phyloP scores from a whole-genome alignment of 1,140 invertebrate genomes.

The Aphaenogaster rudis region DNA sequence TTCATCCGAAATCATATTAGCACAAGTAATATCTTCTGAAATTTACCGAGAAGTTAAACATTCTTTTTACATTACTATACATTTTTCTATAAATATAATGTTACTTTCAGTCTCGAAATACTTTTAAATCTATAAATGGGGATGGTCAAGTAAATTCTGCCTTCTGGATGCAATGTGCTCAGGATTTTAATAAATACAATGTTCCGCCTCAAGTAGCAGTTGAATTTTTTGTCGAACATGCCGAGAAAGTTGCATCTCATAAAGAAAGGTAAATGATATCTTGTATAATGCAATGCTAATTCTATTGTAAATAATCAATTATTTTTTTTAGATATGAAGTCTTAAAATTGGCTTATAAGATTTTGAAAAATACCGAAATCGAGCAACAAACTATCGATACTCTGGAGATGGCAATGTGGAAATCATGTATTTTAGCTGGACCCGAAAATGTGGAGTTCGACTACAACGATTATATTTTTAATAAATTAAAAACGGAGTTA shows the following conservation, averaged over 20 bases:
- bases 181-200: slow-evolving; percentile 87
- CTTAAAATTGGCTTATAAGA: slow-evolving; percentile 80
- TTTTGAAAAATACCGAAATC: slow-evolving; percentile 76
- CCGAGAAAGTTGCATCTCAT: slow-evolving; percentile 84
- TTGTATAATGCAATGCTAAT: not conserved
- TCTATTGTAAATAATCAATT: slow-evolving; percentile 18
- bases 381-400: slow-evolving; percentile 79
- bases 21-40: slow-evolving; percentile 74
- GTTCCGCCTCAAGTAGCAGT: slow-evolving; percentile 87
- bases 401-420: slow-evolving; percentile 85
- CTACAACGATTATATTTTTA: slow-evolving; percentile 70
- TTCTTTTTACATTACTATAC: not conserved
- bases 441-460: slow-evolving; percentile 80
- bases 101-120: slow-evolving; percentile 77
- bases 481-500: slow-evolving; percentile 83
- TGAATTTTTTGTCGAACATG: slow-evolving; percentile 87
- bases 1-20: slow-evolving; percentile 81
- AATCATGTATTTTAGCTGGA: slow-evolving; percentile 82
- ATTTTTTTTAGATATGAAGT: slow-evolving; percentile 80
- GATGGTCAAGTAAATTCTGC: slow-evolving; percentile 83
- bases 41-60: not conserved
- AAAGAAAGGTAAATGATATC: slow-evolving; percentile 77
- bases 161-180: slow-evolving; percentile 88
- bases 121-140: slow-evolving; percentile 77
- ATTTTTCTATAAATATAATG: slow-evolving; percentile 29